Evolutionary conservation across 2,888 invertebrate genomes (phyloP), one percentile per base, ranked within the genome.

Genomic region (Pristionchus fissidentatus): DNA sequence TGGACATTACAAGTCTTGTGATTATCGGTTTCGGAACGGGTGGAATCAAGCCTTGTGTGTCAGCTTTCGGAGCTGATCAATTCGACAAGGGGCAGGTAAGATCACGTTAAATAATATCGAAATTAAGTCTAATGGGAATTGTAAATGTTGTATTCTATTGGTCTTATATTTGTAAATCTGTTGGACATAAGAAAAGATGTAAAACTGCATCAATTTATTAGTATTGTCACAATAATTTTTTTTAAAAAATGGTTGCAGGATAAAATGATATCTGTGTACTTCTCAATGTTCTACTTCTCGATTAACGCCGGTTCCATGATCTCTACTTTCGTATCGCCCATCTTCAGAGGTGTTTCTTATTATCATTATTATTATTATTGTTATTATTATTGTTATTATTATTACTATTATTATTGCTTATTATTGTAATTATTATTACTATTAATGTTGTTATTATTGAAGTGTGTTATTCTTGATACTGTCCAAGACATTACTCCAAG

Each of bases 281-380:
- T 98, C 94, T 97, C 97, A 0, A 93, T 97, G 4, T 98, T 97
- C 93, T 98, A 98, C 94, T 96, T 97, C 92, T 94, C 97, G 78
- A 97, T 98, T 92, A 98, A 97, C 93, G 92, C 93, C 57, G 97
- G 97, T 22, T 96, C 97, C 88, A 94, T 97, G 86, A 94, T 97
- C 83, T 97, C 97, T 0, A 97, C 96, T 0, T 95, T 96, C 87
- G 92, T 97, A 1, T 97, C 97, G 0, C 98, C 98, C 0, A 94
- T 97, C 81, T 93, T 98, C 32, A 95, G 97, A 91, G 95, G 93
- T 94, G 26, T 19, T 7, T 15, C 8, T 15, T n/a, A 75, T 7
- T n/a, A 55, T 15, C 55, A 13, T 55, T 8, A 7, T 4, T 8
- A 41, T 66, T 5, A 66, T 19, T n/a, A 26, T 3, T 8, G 2